Conservation (phyloP, 2,888 invertebrate species). For the Anagyrus pseudococci region DNA sequence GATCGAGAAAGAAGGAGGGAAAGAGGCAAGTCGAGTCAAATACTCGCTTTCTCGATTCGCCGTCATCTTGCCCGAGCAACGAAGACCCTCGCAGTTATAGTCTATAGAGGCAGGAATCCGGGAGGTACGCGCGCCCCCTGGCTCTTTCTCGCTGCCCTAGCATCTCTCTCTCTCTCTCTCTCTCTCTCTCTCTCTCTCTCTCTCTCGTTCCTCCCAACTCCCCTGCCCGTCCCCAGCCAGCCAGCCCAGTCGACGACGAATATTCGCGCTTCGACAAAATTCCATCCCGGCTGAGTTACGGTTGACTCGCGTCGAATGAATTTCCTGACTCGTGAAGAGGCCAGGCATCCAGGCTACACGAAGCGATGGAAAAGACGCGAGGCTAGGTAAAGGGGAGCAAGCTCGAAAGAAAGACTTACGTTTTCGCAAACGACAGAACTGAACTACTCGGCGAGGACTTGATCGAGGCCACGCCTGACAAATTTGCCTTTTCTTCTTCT, state of each 20-base stretch:
- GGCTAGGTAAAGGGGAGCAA: not conserved
- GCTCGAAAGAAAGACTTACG: conserved; percentile 30
- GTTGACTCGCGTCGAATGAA: conserved; percentile 43
- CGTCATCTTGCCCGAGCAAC: not conserved
- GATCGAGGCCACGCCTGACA: conserved; percentile 27
- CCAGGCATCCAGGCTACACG: not conserved
- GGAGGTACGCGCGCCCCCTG: not conserved
- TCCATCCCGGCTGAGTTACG: conserved; percentile 44
- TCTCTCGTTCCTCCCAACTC: not conserved
- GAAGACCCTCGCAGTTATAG: not conserved
- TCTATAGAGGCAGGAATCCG: not conserved
- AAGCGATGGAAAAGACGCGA: not conserved
- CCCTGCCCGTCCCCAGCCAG: too few relatives aligned
- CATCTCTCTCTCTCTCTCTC: not conserved
- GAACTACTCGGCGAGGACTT: conserved; percentile 24
- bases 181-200: not conserved
- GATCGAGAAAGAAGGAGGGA: too few relatives aligned
- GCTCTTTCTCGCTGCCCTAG: not conserved
- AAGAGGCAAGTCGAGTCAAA: too few relatives aligned
- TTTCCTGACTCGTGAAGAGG: conserved; percentile 22
- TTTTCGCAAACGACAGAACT: conserved; percentile 35
- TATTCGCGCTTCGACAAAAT: conserved; percentile 44
- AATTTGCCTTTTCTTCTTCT: conserved; percentile 36
- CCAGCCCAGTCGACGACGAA: conserved; percentile 20
- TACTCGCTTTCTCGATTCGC: conserved; percentile 5